Percentiles rank a stretch among this genome's conserved stretches.
Evolutionary conservation across 2,888 invertebrate genomes (phyloP).

Genomic region (Sinelater perroti): DNA sequence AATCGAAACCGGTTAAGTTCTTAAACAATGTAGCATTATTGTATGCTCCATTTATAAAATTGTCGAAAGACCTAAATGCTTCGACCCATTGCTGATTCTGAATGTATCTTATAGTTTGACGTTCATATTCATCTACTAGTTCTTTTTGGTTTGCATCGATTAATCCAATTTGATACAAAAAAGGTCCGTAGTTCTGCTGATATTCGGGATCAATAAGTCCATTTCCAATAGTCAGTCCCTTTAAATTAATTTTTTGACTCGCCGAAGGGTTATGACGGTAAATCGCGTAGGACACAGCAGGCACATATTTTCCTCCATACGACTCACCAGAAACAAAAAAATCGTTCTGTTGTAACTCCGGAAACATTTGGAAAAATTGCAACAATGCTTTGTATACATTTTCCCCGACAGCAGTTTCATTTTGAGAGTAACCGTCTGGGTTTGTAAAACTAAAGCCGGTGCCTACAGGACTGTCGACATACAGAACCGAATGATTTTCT

Average conservation of each 20-base stretch:
- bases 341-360: constrained; percentile 74
- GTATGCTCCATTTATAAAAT: constrained; percentile 72
- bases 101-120: constrained; percentile 68
- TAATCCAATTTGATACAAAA: constrained; percentile 80
- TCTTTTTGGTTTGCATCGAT: constrained; percentile 71
- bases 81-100: constrained; percentile 69
- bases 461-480: constrained; percentile 93
- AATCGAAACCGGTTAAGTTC: constrained; percentile 79
- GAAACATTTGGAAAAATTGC: constrained; percentile 88
- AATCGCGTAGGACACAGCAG: constrained; percentile 79
- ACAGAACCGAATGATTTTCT: constrained; percentile 79
- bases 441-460: constrained; percentile 92
- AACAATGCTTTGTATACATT: constrained; percentile 78
- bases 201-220: constrained; percentile 81
- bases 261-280: constrained; percentile 70
- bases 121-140: constrained; percentile 70
- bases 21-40: constrained; percentile 69
- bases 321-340: constrained; percentile 93
- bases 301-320: constrained; percentile 84
- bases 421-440: constrained; percentile 78
- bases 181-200: constrained; percentile 80
- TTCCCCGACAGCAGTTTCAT: constrained; percentile 81
- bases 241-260: constrained; percentile 73
- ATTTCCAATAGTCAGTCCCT: constrained; percentile 81
- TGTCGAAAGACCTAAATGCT: constrained; percentile 78